Percentiles rank a stretch among this genome's conserved stretches.
Conservation (phyloP, 2,797 vertebrate species). For the Tadarida brasiliensis region DNA sequence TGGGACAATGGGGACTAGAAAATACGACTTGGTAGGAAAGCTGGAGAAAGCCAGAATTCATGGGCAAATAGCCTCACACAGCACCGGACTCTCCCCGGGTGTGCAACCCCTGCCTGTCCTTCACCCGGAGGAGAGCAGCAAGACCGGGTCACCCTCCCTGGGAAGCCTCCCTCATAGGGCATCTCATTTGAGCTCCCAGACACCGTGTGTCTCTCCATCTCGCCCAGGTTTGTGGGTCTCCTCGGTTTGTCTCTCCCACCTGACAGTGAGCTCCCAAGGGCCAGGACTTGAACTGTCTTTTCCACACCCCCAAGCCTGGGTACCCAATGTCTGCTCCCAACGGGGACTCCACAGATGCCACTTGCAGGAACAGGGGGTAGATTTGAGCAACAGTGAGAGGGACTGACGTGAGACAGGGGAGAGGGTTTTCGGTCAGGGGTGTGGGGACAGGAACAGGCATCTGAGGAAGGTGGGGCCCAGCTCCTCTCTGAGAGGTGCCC, state of each 20-base stretch:
- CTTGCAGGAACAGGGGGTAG: neutral
- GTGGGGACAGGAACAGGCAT: neutral
- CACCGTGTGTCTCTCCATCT: rapidly evolving
- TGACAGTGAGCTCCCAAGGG: neutral
- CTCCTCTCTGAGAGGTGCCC: neutral
- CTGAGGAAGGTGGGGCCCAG: neutral
- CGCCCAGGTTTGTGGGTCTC: neutral
- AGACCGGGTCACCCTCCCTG: neutral
- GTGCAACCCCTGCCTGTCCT: neutral
- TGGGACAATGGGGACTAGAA: neutral
- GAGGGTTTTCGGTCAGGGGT: too few species aligned
- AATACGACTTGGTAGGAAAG: neutral
- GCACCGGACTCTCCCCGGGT: rapidly evolving
- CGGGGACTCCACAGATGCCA: neutral
- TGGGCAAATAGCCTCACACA: rapidly evolving
- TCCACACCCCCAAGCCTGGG: neutral
- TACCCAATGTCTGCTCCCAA: neutral
- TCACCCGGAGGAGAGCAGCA: neutral
- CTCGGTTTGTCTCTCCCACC: neutral
- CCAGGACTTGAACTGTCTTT: neutral
- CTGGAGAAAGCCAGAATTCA: neutral
- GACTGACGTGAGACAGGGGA: neutral
- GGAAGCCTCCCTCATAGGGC: neutral
- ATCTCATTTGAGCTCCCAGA: neutral
- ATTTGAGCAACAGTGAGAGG: neutral